These are phyloP conservation scores for Apostichopus californicus DNA, from an alignment of 35 echinoderm and acorn worm species.

Conservation along the genomic window DNA sequence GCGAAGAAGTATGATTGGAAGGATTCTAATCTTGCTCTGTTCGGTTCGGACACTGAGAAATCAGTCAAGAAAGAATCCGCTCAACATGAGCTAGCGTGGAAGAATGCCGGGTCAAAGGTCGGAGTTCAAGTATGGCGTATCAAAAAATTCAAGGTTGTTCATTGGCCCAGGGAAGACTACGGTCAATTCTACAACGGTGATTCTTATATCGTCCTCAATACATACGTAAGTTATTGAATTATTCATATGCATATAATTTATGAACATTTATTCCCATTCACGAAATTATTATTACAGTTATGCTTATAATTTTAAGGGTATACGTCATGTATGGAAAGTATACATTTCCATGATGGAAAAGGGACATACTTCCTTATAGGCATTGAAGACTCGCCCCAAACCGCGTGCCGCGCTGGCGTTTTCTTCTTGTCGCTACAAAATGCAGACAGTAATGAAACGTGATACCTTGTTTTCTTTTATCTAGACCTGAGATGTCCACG, in stretches of 20 bases:
- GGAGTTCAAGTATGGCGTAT: constrained; percentile 79
- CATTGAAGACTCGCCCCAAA: no score
- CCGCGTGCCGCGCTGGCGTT: no score
- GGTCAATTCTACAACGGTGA: constrained; percentile 89
- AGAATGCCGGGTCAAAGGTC: constrained; percentile 59
- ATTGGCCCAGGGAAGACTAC: constrained; percentile 86
- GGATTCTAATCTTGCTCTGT: constrained; percentile 79
- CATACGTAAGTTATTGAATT: constrained; percentile 73
- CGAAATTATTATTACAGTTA: background rate
- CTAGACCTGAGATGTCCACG: no score
- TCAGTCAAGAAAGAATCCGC: constrained; percentile 73
- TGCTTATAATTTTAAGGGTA: background rate
- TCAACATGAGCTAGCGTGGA: constrained; percentile 73
- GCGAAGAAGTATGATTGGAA: constrained; percentile 89
- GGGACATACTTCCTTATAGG: no score
- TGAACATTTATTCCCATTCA: background rate
- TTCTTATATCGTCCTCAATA: constrained; percentile 94
- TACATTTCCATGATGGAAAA: no score
- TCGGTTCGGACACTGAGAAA: constrained; percentile 80
- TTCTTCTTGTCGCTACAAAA: no score
- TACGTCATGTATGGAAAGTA: no score
- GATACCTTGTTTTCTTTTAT: no score
- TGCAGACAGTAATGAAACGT: no score
- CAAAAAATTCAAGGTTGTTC: constrained; percentile 84
- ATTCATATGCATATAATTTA: no score